These are phyloP conservation scores for Pogonomyrmex californicus DNA, from an alignment of 1,140 invertebrate genomes.

Conservation along the genomic window DNA sequence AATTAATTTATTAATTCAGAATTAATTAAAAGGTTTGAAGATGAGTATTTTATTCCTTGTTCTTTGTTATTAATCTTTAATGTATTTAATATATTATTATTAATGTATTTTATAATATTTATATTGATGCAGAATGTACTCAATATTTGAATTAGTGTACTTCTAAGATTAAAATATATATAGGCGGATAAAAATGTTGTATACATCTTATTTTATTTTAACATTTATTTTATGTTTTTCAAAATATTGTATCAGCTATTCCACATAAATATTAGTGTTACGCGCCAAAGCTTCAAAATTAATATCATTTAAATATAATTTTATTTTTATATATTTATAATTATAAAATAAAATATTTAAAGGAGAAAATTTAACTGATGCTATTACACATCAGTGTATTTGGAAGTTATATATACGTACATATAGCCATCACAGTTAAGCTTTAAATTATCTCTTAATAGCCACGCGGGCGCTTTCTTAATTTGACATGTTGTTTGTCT, in stretches of 20 bases:
- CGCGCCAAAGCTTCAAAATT: neutral
- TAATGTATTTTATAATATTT: neutral
- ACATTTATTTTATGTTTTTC: neutral
- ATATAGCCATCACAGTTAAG: neutral
- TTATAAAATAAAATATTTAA: slow-evolving; percentile 1
- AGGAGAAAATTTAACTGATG: neutral
- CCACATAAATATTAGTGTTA: neutral
- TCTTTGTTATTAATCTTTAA: neutral
- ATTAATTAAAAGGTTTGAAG: neutral
- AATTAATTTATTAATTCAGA: too few species aligned
- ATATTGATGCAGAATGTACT: neutral
- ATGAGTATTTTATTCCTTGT: neutral
- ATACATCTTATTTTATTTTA: neutral
- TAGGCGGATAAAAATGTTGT: neutral
- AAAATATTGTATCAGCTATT: neutral
- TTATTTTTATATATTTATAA: neutral
- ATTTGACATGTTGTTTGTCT: neutral
- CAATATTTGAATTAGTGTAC: neutral
- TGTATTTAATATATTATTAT: too few species aligned
- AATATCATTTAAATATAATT: neutral
- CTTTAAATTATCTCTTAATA: neutral
- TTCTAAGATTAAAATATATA: neutral
- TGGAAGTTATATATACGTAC: too few species aligned
- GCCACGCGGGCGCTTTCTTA: neutral
- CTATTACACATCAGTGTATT: neutral